These are phyloP conservation scores for Oligia strigilis DNA, from an alignment of 2,888 invertebrate genomes.

Conservation along the genomic window DNA sequence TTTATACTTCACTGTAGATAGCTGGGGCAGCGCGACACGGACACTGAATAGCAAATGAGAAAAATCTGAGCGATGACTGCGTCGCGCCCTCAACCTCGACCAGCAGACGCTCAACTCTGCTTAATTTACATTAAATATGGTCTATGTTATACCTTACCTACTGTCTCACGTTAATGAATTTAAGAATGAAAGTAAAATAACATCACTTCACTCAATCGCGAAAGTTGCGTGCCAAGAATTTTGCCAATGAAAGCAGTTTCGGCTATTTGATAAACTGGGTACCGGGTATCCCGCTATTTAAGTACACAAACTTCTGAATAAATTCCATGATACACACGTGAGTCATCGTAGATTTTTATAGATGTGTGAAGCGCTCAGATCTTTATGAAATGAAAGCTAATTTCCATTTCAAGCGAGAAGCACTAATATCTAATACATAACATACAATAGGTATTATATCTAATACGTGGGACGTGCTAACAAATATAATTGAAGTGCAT, in stretches of 20 bases:
- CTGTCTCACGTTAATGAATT: constrained; percentile 58
- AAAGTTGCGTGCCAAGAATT: constrained; percentile 64
- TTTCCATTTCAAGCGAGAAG: constrained; percentile 61
- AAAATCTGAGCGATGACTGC: constrained; percentile 79
- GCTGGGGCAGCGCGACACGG: constrained; percentile 77
- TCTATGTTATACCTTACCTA: constrained; percentile 27
- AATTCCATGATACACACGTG: constrained; percentile 6
- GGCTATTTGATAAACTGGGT: constrained; percentile 32
- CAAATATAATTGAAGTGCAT: constrained; percentile 87
- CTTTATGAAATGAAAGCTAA: constrained; percentile 55
- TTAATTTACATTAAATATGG: constrained; percentile 53
- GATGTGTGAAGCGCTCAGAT: constrained; percentile 20
- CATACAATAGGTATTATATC: constrained; percentile 73
- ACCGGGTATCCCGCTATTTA: constrained; percentile 7
- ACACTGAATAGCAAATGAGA: constrained; percentile 86
- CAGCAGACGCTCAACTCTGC: constrained; percentile 45
- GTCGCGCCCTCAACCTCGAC: constrained; percentile 67
- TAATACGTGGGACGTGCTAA: constrained; percentile 80
- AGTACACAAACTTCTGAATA: constrained; percentile 31
- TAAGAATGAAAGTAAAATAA: constrained; percentile 69
- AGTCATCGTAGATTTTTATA: constrained; percentile 21
- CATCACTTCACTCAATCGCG: constrained; percentile 41
- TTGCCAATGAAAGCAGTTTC: constrained; percentile 58
- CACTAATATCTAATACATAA: constrained; percentile 55
- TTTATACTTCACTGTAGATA: constrained; percentile 83